Base-by-base conservation (phyloP, 37 sponge, comb jelly and placozoan genomes). In the Halisarca cf. caerulea region DNA sequence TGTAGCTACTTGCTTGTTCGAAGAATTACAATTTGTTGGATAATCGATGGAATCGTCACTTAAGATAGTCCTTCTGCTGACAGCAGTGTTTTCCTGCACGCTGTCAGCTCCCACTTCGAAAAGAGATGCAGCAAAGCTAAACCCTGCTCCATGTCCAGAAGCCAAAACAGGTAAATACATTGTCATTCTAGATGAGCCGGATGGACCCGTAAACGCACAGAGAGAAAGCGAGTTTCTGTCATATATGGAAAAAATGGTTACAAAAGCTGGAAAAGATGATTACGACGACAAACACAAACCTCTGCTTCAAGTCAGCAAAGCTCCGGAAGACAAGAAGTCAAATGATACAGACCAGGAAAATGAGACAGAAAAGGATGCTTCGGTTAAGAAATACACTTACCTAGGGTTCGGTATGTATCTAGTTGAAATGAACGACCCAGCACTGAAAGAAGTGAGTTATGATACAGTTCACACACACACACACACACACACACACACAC, bases 111-210 rank as follows among this genome's bases (percentile, higher is more conserved):
- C 51, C 11, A 11, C 11, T 47, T 11, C 51, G 51, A 6, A 47
- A 47, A 47, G 11, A 14, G 9, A 6, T 11, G 9, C 6, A 47
- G 6, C 51, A 6, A 68, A 68, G 4, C 35, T 68, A 17, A 30
- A 17, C 15, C 4, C 1, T 27, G 69, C 69, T 4, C 15, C 69
- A 68, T 28, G 35, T 4, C 69, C 69, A 68, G 15, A 34, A 17
- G 35, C 17, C 32, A 68, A 68, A 68, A 68, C 69, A 17, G 69
- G 69, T 17, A 34, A 25, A 34, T 68, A 68, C 35, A 68, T 68
- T 1, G 69, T 68, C 33, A 6, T 68, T 17, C 2, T 68, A 34
- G 28, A 30, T 27, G 69, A 68, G 4, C 5, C 15, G 5, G 33
- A 3, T 2, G 35, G 69, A 2, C 32, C 17, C 2, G 69, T 3